Percentiles rank a stretch among this genome's conserved stretches.
These are phyloP conservation scores for Hypsibius dujardini DNA, from an alignment of 1,140 invertebrate genomes.

Conservation along the genomic window DNA sequence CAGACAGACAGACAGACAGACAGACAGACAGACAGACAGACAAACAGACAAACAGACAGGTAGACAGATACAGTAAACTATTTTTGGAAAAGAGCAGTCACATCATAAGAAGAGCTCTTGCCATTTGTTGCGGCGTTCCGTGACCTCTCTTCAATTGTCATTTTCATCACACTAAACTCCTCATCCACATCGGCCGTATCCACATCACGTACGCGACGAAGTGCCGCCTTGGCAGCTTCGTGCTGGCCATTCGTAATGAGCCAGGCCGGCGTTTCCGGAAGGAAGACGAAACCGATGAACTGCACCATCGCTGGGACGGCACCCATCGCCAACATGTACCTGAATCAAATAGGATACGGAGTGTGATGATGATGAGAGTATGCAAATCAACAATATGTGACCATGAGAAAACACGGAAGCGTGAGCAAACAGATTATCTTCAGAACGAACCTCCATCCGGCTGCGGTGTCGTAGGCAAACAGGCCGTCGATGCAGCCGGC, in stretches of 20 bases:
- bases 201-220: constrained; percentile 33
- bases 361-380: constrained; percentile 7
- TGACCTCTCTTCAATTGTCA: constrained; percentile 24
- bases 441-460: constrained; percentile 42
- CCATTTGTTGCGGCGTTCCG: too few relatives aligned
- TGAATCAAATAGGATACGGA: constrained; percentile 25
- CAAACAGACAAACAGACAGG: too few relatives aligned
- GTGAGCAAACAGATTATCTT: too few relatives aligned
- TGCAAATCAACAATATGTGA: too few relatives aligned
- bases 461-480: constrained; percentile 34
- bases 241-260: constrained; percentile 33
- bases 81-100: too few relatives aligned
- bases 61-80: too few relatives aligned
- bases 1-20: too few relatives aligned
- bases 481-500: constrained; percentile 40
- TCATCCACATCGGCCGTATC: constrained; percentile 26
- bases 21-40: too few relatives aligned
- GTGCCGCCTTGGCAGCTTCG: constrained; percentile 33
- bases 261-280: constrained; percentile 46
- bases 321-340: constrained; percentile 45
- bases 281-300: constrained; percentile 42
- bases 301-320: constrained; percentile 41
- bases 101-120: too few relatives aligned
- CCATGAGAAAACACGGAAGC: constrained; percentile 10
- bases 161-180: constrained; percentile 31